These are phyloP conservation scores for Phyllotis vaccarum DNA, from an alignment of 2,797 vertebrate genomes.

Conservation along the genomic window DNA sequence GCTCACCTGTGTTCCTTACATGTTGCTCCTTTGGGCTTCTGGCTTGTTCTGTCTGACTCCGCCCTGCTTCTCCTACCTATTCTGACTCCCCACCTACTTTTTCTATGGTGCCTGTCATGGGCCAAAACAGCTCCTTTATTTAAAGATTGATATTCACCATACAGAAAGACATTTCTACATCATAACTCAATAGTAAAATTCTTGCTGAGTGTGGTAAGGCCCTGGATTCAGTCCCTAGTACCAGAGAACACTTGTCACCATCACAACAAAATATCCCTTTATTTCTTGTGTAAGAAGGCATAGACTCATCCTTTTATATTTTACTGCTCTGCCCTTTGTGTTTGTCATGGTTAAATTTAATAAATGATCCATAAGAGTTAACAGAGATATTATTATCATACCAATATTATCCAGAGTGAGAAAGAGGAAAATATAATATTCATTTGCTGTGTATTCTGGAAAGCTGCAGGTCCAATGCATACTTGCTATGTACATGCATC, in stretches of 20 bases:
- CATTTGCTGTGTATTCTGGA: not conserved
- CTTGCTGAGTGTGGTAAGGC: not conserved
- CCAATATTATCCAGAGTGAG: not conserved
- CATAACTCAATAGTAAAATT: not conserved
- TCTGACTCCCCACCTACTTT: no score
- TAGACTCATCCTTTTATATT: not conserved
- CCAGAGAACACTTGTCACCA: not conserved
- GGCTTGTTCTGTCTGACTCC: no score
- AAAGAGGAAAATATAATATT: not conserved
- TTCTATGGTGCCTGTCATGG: no score
- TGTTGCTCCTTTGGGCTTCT: no score
- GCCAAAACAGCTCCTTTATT: no score
- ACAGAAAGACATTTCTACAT: no score
- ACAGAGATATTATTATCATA: not conserved
- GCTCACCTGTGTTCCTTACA: no score
- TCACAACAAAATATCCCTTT: not conserved
- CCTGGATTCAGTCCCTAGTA: not conserved
- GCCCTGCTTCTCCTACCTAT: no score
- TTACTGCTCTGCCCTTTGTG: not conserved
- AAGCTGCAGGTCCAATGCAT: constrained; percentile 2
- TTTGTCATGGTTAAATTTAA: not conserved
- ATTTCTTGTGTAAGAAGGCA: not conserved
- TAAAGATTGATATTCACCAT: no score
- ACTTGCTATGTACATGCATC: not conserved
- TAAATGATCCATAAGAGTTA: not conserved